Base-by-base conservation (phyloP, 2,888 invertebrate species). In the Nipponacmea schrenckii region DNA sequence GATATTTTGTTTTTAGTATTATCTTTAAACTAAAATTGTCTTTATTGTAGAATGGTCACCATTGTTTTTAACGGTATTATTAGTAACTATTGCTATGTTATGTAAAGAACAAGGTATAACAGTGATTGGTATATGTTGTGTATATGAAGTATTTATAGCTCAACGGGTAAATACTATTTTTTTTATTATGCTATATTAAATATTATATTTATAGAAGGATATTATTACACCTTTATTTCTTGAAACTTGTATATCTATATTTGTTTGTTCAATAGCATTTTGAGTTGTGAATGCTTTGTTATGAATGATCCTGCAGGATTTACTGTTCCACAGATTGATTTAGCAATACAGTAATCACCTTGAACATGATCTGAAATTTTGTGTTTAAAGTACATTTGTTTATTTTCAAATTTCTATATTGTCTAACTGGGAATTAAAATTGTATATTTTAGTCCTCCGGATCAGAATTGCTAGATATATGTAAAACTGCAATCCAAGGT, bases 41-140 rank as follows among this genome's bases (percentile, higher is more conserved):
- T 68, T 64, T 69, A 67, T 77, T 77, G 39, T 79, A 89, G 89
- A 77, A 79, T 97, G 96, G 96, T 91, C 92, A 72, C 92, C 93
- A 84, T 91, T 97, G 81, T 91, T 92, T 64, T 90, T 93, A 69
- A 95, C 96, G 78, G 93, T 94, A 86, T 90, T 93, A 66, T 94
- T 94, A 84, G 94, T 96, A 71, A 93, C 95, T 66, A 92, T 95
- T 72, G 97, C 97, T 56, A 97, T 97, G 95, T 91, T 98, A 81
- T 97, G 97, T 91, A 98, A 98, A 90, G 97, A 98, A 88, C 97
- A 97, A 88, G 97, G 97, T 79, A 96, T 98, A 86, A 98, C 97
- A 0, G 94, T 97, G 71, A 95, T 97, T 17, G 97, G 95, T 27
- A 94, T 98, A 67, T 97, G 97, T 90, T 94, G 94, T 74, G 93